A percentile compares a stretch with the other conserved stretches of the same genome.
Evolutionary conservation across 1,140 invertebrate species (phyloP).

Genomic region (Drosophila asahinai): DNA sequence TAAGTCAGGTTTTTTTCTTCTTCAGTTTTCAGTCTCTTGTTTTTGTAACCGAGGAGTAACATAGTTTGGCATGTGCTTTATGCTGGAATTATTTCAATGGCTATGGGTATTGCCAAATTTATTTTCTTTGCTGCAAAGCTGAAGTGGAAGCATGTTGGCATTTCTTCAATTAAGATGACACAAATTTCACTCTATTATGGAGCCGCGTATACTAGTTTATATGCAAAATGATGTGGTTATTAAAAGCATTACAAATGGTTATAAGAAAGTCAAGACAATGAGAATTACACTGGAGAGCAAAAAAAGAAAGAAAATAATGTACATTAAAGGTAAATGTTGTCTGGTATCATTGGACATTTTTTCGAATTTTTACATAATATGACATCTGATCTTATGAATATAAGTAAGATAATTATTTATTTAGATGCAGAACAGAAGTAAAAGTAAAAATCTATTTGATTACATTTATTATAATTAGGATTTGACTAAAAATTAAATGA

Average conservation of each 20-base stretch:
- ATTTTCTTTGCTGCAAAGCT: too few species aligned
- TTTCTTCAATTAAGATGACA: too few species aligned
- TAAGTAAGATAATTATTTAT: background rate
- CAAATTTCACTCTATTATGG: too few species aligned
- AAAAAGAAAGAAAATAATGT: background rate
- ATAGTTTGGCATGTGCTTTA: too few species aligned
- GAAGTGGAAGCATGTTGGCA: too few species aligned
- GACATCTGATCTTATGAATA: background rate
- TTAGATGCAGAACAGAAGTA: background rate
- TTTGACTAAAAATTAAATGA: background rate
- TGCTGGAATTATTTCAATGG: too few species aligned
- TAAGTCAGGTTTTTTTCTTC: too few species aligned
- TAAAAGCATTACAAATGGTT: constrained; percentile 21
- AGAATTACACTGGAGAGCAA: constrained; percentile 8
- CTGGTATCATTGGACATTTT: too few species aligned
- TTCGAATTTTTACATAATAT: constrained; percentile 2
- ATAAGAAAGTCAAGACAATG: constrained; percentile 5
- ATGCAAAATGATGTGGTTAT: constrained; percentile 41
- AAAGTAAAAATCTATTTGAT: background rate
- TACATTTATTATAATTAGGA: background rate
- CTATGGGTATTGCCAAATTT: too few species aligned
- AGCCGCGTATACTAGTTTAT: constrained; percentile 16
- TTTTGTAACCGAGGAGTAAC: too few species aligned
- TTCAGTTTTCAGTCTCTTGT: too few species aligned
- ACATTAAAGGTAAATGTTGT: background rate